Evolutionary conservation across 2,113 vertebrate genomes (phyloP).

Genomic region (Tonatia bakeri): DNA sequence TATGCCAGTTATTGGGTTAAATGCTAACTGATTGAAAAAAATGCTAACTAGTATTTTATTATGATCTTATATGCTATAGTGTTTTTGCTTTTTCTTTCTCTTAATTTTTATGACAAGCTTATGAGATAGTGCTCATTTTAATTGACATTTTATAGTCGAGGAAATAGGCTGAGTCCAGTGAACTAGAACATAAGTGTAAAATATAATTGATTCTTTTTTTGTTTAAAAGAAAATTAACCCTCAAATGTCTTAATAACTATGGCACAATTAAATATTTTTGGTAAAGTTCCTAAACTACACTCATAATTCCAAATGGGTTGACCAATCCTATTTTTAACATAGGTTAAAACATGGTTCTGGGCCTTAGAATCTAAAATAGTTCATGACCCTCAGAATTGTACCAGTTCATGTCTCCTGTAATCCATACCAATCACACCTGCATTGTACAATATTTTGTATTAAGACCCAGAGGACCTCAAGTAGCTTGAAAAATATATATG

Average conservation of each 20-base stretch:
- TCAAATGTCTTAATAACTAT: not conserved
- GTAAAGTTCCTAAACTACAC: not conserved
- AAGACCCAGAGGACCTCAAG: not conserved
- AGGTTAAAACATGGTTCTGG: not conserved
- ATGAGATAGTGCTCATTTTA: not conserved
- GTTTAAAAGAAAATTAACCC: slow-evolving; percentile 9
- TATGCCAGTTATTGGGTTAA: not conserved
- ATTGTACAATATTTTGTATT: not conserved
- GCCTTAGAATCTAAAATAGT: not conserved
- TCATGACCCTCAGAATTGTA: not conserved
- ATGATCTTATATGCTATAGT: not conserved
- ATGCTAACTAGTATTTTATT: not conserved
- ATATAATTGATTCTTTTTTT: not conserved
- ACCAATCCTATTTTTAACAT: not conserved
- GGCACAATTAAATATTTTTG: not conserved
- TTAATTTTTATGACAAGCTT: not conserved
- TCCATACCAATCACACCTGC: not conserved
- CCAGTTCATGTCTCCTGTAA: not conserved
- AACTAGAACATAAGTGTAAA: not conserved
- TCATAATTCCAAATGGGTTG: not conserved
- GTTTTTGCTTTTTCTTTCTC: not conserved
- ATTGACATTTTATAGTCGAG: not conserved
- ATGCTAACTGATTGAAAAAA: not conserved
- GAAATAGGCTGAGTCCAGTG: not conserved
- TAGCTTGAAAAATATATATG: not conserved